Percentiles rank a stretch among this genome's conserved stretches.
Conservation (phyloP, 1,140 invertebrate species). For the Zaprionus capensis region DNA sequence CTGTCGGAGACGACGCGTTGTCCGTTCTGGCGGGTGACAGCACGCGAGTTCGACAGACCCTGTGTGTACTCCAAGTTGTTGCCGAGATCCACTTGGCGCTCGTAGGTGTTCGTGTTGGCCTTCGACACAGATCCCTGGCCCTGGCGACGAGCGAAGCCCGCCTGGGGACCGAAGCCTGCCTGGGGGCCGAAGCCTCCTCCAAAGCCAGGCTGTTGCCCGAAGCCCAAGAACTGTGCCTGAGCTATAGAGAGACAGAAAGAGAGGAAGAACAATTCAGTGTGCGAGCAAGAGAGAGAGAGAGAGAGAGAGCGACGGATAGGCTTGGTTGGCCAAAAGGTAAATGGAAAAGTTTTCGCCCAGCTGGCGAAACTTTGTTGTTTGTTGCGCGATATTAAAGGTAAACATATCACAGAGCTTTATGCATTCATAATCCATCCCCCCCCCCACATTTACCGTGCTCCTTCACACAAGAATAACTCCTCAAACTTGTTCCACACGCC, state of each 20-base stretch:
- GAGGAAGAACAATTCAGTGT: background rate
- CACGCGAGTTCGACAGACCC: constrained; percentile 68
- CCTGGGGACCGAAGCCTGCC: constrained; percentile 3
- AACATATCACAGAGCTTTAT: constrained; percentile 57
- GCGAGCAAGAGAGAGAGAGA: background rate
- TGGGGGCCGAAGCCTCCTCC: constrained; percentile 1
- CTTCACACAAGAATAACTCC: constrained; percentile 7
- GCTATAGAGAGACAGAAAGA: background rate
- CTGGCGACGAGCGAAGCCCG: constrained; percentile 16
- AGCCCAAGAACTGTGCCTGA: constrained; percentile 40
- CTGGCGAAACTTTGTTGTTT: constrained; percentile 48
- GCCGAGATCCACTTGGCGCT: constrained; percentile 71
- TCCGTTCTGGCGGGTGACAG: constrained; percentile 70
- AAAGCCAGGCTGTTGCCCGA: constrained; percentile 9
- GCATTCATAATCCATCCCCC: constrained; percentile 55
- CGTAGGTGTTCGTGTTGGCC: constrained; percentile 70
- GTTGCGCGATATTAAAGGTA: constrained; percentile 54
- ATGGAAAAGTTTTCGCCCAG: constrained; percentile 44
- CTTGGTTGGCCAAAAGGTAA: constrained; percentile 7
- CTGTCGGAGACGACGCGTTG: constrained; percentile 64
- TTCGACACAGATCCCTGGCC: constrained; percentile 67
- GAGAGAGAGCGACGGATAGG: background rate
- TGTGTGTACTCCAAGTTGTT: constrained; percentile 65
- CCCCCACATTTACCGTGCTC: too few species aligned
- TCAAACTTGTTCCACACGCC: constrained; percentile 60